Evolutionary conservation across 1,140 invertebrate species (phyloP), one percentile per base, ranked within the genome.

Genomic region (Lepidotrigona ventralis): DNA sequence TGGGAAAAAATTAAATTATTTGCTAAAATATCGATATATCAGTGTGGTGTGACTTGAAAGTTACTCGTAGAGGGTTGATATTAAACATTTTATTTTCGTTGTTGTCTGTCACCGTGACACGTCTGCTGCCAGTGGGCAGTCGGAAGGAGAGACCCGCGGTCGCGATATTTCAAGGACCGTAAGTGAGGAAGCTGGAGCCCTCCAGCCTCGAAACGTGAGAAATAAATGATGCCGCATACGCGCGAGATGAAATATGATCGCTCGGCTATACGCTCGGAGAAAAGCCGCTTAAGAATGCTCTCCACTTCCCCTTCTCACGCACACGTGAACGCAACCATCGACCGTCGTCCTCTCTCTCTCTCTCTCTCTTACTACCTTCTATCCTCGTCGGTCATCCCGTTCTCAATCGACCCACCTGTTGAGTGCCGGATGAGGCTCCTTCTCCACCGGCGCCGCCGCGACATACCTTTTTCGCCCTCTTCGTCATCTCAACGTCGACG

Each of bases 381-480:
- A 60, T 60, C n/a, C 5, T 23, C 29, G 56, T 66, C 66, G 11
- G 53, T 64, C 53, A 12, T 72, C 76, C 76, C 58, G 51, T 74
- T 85, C 73, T 69, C 81, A 81, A 86, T 88, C 81, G 76, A 86
- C 72, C 86, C 86, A 88, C 87, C 87, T 88, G 87, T 88, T 88
- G 87, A 88, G 84, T 68, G 78, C 51, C 73, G 71, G 54, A 46
- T 46, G 56, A 82, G 60, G 69, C 60, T 66, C 46, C 29, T 63
- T 70, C 75, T 17, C 46, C 46, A 21, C n/a, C 77, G 63, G 6
- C 46, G 19, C 29, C 46, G 21, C n/a, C 54, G 23, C 68, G 39
- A 71, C 76, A n/a, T 39, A 53, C 54, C 51, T 29, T 69, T 74
- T 80, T 58, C 21, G 11, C 23, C 15, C 26, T 21, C 33, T 33